Conservation (phyloP, 2,113 vertebrate genomes). For the Brevimyrus niger region DNA sequence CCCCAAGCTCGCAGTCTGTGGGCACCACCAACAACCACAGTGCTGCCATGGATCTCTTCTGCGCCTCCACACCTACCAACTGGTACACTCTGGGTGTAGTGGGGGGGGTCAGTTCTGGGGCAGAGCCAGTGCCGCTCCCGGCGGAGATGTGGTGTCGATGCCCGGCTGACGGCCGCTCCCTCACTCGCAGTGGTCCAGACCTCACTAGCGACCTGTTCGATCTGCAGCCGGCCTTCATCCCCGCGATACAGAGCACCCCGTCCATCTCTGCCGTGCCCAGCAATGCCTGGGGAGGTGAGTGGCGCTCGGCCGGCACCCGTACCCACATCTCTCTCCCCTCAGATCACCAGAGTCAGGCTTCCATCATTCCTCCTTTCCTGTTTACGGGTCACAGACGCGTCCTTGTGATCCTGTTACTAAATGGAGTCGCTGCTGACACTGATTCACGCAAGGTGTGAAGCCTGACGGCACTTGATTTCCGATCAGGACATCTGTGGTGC, state of each 20-base stretch:
- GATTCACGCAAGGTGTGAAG: background rate
- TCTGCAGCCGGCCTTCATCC: conserved; percentile 82
- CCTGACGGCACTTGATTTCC: background rate
- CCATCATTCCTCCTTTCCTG: background rate
- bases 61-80: conserved; percentile 62
- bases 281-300: conserved; percentile 82
- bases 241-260: conserved; percentile 77
- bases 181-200: conserved; percentile 66
- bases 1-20: conserved; percentile 73
- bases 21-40: conserved; percentile 67
- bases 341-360: background rate
- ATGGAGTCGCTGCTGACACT: background rate
- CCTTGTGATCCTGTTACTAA: background rate
- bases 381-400: background rate
- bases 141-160: background rate
- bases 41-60: conserved; percentile 69
- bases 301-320: background rate
- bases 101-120: background rate
- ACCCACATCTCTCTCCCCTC: background rate
- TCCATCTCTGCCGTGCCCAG: conserved; percentile 68
- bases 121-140: background rate
- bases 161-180: background rate
- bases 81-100: conserved; percentile 52
- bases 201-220: conserved; percentile 87
- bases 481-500: background rate